Base-by-base conservation (phyloP, 1,140 invertebrate species). In the Myzus persicae region DNA sequence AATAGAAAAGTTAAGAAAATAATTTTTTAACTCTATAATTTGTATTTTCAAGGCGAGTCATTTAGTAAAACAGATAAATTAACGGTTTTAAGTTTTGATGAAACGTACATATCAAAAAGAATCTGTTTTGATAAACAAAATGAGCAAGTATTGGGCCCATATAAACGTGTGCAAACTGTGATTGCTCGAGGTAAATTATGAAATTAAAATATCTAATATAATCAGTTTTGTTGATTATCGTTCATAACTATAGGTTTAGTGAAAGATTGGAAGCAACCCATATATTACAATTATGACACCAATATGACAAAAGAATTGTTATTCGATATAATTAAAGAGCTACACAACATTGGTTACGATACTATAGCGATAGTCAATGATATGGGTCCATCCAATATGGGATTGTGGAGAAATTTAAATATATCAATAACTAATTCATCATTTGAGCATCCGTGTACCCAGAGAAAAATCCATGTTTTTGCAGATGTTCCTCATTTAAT, bases 61-160 rank as follows among this genome's bases (percentile, higher is more conserved):
- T 59, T 59, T 59, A 59, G 26, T 59, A 59, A 59, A 59, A 59
- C 22, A 31, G 81, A 82, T 82, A 82, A 82, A 82, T 26, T 89
- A 44, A 51, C 87, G 22, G 48, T 51, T 46, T 89, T 89, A 51
- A 24, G 44, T 54, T 91, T 91, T n/a, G 90, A 91, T 59, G 90
- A 91, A 40, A 91, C 51, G n/a, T 40, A 59, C 20, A 36, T 91
- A 31, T 54, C 46, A 44, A 48, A 36, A 31, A 36, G 51, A 40
- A 54, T 91, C 22, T 51, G 48, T n/a, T 91, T 91, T 91, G 90
- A 91, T 38, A 91, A 91, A 59, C 24, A n/a, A 31, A 91, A 91
- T 38, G 90, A 91, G 38, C 90, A 91, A 59, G 90, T 91, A 48
- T 51, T 91, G 8, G 90, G 90, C 36, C 90, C 90, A 59, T 59